Evolutionary conservation across 2,113 vertebrate species (phyloP), one percentile per base, ranked within the genome.

Genomic region (Toxotes chatareus): DNA sequence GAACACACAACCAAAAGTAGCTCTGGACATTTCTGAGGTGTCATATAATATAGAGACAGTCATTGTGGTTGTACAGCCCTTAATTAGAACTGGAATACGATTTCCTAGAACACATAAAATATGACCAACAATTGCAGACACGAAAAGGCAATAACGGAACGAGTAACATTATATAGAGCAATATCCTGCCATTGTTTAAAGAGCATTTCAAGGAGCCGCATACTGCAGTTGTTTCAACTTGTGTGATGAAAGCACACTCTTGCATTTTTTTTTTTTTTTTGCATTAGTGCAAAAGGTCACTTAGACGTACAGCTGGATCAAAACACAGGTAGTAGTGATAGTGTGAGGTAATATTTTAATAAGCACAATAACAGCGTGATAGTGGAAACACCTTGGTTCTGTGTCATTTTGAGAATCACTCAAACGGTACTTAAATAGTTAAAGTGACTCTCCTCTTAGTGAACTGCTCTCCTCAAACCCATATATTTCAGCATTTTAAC

Each of bases 131-230:
- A 38, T 10, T 40, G 27, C 27, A 46, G 62, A n/a, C 34, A 62
- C 0, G 2, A 63, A 59, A 57, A 44, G 13, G 17, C 11, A 72
- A 10, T n/a, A 4, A 62, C 2, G 49, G 10, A 10, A 44, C 3
- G 1, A 64, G 19, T 16, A 51, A 34, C 5, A 11, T 2, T 42
- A 14, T 56, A 11, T 4, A 32, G 2, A 16, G 27, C 1, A 3
- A 47, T 68, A 68, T 47, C 31, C 16, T 32, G 67, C 16, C 27
- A 46, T 46, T 79, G 76, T 56, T 71, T 7, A 5, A 38, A 12
- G 14, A 38, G 31, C 1, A 12, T 49, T 55, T n/a, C 27, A 56
- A 65, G 14, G 44, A 72, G 42, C 53, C 1, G 13, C 73, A 16
- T 27, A 17, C n/a, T 57, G 19, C 4, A 36, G n/a, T 60, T 56